Conservation (phyloP, 2,797 vertebrate species). For the Cyclura pinguis region DNA sequence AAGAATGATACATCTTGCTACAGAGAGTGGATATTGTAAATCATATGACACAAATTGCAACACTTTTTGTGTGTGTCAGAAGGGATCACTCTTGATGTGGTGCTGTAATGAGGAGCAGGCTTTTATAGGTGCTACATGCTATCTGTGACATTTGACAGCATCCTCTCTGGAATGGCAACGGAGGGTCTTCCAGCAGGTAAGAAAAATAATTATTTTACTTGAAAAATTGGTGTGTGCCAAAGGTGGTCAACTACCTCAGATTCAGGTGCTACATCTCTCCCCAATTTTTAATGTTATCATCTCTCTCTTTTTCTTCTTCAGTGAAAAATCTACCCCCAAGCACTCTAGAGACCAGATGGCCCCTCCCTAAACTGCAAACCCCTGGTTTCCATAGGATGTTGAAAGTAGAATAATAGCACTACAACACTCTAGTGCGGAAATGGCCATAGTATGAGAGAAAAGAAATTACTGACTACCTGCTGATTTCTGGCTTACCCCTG, state of each 20-base stretch:
- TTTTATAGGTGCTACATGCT: background rate
- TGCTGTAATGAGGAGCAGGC: background rate
- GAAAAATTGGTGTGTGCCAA: background rate
- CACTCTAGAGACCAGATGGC: too few species aligned
- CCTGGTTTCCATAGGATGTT: too few species aligned
- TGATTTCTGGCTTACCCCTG: conserved; percentile 86
- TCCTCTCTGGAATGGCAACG: background rate
- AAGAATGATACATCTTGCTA: conserved; percentile 1
- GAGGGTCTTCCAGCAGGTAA: background rate
- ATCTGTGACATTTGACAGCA: background rate
- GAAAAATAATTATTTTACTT: background rate
- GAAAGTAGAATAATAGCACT: too few species aligned
- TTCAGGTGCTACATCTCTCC: too few species aligned
- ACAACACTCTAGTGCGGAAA: too few species aligned
- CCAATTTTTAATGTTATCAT: too few species aligned
- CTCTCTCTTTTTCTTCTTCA: too few species aligned
- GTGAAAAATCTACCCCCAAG: too few species aligned
- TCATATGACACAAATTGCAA: background rate
- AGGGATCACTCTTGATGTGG: background rate
- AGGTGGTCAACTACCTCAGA: too few species aligned
- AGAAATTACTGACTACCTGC: background rate
- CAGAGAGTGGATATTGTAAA: conserved; percentile 20
- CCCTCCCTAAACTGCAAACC: too few species aligned
- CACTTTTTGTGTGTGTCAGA: background rate
- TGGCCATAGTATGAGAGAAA: too few species aligned